phyloP scores from a whole-genome alignment of 2,888 invertebrate species.

The Tetragonisca angustula region DNA sequence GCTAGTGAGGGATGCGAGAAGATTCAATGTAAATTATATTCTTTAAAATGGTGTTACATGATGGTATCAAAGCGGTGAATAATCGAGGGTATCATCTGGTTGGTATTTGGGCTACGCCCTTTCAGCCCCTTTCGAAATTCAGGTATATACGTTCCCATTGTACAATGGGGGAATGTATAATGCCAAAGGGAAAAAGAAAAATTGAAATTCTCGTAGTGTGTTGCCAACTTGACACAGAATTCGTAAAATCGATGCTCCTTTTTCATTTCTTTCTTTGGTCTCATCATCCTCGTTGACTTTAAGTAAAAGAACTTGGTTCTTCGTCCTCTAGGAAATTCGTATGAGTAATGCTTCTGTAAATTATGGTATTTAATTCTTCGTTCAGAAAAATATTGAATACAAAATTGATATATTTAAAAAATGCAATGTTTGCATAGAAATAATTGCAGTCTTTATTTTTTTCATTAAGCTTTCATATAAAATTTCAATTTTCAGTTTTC shows the following conservation, averaged over 20 bases:
- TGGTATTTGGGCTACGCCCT: slow-evolving; percentile 56
- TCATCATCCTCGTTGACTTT: background rate
- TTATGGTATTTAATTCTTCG: too few species aligned
- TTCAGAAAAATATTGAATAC: background rate
- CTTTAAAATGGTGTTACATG: background rate
- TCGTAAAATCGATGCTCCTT: slow-evolving; percentile 23
- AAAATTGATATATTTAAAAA: background rate
- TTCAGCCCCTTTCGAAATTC: slow-evolving; percentile 52
- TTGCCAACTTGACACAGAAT: slow-evolving; percentile 22
- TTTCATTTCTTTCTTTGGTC: background rate
- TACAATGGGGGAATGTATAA: slow-evolving; percentile 16
- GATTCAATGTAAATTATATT: background rate
- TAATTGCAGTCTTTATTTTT: background rate
- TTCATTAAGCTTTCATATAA: background rate
- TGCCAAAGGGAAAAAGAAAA: slow-evolving; percentile 9
- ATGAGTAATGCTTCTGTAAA: too few species aligned
- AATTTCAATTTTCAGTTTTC: background rate
- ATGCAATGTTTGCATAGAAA: background rate
- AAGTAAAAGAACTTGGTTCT: too few species aligned
- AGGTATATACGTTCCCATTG: slow-evolving; percentile 36
- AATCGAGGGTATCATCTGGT: slow-evolving; percentile 27
- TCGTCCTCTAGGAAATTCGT: too few species aligned
- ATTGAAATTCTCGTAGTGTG: background rate
- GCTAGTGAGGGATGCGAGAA: background rate
- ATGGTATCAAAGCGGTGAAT: slow-evolving; percentile 7